Conservation (phyloP, 2,113 vertebrate genomes). For the Oreochromis tanganicae region DNA sequence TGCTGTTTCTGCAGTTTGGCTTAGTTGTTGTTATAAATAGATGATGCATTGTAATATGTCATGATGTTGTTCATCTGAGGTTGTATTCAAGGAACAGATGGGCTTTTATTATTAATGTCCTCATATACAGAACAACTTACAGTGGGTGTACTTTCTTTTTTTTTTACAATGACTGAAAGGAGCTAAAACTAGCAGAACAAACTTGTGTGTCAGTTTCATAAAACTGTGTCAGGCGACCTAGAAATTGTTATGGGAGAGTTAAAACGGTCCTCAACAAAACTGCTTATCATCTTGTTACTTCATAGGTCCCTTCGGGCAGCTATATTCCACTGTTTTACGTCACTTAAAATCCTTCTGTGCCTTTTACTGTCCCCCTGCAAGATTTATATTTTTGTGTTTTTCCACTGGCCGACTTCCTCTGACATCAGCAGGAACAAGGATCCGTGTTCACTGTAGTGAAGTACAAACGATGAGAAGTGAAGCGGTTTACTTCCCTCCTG, state of each 20-base stretch:
- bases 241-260: not conserved
- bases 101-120: not conserved
- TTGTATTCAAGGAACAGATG: not conserved
- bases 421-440: slow-evolving; percentile 19
- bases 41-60: not conserved
- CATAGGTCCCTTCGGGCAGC: not conserved
- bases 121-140: not conserved
- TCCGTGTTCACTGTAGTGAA: slow-evolving; percentile 11
- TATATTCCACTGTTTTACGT: not conserved
- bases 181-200: not conserved
- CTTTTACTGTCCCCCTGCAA: not conserved
- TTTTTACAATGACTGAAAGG: not conserved
- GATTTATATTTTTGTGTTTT: not conserved
- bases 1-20: not conserved
- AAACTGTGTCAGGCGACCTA: not conserved
- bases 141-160: not conserved
- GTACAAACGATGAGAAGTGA: not conserved
- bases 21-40: not conserved
- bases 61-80: not conserved
- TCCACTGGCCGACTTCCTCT: not conserved
- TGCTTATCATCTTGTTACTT: not conserved
- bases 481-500: slow-evolving; percentile 20
- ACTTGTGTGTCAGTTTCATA: not conserved
- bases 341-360: not conserved
- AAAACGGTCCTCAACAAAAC: not conserved